Percentiles rank a stretch among this genome's conserved stretches.
Conservation (phyloP, 2,888 invertebrate species). For the Pristionchus japonicus region DNA sequence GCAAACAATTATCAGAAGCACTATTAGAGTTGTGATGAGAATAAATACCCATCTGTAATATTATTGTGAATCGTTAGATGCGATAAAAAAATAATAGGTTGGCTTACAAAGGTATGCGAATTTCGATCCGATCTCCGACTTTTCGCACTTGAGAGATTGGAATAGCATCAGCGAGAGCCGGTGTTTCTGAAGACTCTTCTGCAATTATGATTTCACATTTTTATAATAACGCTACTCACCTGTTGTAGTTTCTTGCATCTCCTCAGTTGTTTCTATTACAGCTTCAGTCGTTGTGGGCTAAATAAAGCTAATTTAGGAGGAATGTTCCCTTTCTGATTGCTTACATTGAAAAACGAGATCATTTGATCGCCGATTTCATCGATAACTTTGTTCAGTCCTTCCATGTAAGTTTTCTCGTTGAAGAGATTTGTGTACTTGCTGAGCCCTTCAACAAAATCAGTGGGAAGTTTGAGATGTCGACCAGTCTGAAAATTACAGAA, state of each 20-base stretch:
- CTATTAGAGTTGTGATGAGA: background rate
- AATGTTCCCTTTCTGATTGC: background rate
- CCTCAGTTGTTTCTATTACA: background rate
- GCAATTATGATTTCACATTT: background rate
- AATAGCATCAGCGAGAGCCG: background rate
- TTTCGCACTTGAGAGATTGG: conserved; percentile 32
- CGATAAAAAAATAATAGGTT: background rate
- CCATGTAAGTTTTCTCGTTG: conserved; percentile 72
- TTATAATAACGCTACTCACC: no score
- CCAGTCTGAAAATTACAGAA: conserved; percentile 64
- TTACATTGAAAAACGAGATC: conserved; percentile 65
- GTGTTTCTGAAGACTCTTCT: background rate
- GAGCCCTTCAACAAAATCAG: conserved; percentile 65
- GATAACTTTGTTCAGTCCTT: conserved; percentile 68
- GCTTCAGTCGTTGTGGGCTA: conserved; percentile 32
- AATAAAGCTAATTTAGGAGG: background rate
- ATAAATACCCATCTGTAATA: conserved; percentile 46
- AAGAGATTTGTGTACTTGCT: conserved; percentile 69
- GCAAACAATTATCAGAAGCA: conserved; percentile 7
- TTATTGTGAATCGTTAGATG: background rate
- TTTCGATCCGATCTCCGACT: conserved; percentile 43
- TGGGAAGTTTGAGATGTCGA: conserved; percentile 65
- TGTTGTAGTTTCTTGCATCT: background rate
- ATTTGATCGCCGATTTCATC: conserved; percentile 71
- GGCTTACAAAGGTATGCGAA: conserved; percentile 40